Evolutionary conservation across 2,113 vertebrate genomes (phyloP).

Genomic region (Nicator chloris): DNA sequence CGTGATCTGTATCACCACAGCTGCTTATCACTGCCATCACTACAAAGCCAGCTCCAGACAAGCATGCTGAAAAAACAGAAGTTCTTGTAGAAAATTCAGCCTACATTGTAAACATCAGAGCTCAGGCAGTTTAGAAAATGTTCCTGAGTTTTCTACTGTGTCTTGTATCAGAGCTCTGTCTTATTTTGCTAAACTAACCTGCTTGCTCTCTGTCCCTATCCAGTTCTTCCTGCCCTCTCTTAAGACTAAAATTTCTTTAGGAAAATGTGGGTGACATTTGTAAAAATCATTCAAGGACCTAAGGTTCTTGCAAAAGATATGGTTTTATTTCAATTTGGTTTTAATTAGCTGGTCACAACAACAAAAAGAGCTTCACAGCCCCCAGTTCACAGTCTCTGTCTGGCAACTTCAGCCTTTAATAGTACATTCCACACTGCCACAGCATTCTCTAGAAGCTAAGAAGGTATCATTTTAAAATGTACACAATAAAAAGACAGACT

Average conservation of each 20-base stretch:
- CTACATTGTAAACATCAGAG: not conserved
- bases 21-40: not conserved
- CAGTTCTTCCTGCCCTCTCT: not conserved
- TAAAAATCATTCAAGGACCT: not conserved
- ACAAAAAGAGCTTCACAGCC: not conserved
- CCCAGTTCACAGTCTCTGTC: not conserved
- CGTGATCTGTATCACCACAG: not conserved
- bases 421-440: not conserved
- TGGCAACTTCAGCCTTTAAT: not conserved
- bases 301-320: not conserved
- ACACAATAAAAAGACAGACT: not conserved
- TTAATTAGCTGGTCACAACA: not conserved
- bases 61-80: not conserved
- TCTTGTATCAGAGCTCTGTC: not conserved
- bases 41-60: not conserved
- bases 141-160: not conserved
- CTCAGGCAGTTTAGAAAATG: not conserved
- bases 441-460: not conserved
- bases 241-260: not conserved
- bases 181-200: not conserved
- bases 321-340: not conserved
- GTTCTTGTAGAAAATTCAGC: not conserved
- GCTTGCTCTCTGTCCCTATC: not conserved
- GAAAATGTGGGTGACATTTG: not conserved
- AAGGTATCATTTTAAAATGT: not conserved